Evolutionary conservation across 1,140 invertebrate species (phyloP), one percentile per base, ranked within the genome.

Genomic region (Caerostris darwini): DNA sequence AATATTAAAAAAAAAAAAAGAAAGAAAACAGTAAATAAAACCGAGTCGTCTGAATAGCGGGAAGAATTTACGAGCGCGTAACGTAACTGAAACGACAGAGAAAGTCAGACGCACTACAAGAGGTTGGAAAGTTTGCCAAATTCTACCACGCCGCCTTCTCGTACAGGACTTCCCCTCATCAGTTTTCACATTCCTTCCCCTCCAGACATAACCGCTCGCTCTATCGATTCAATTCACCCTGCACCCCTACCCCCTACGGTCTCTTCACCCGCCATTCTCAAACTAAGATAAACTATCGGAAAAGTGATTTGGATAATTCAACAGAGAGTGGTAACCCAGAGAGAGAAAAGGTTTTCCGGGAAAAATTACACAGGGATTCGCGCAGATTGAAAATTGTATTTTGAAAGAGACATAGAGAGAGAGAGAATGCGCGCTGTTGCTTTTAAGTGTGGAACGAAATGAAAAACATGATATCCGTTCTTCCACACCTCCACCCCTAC

Each of bases 231-330:
- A 34, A 34, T 34, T 34, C 34, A 34, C 34, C 34, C 34, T 34
- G 2, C 34, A 34, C 34, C 34, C 34, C 34, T 34, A 77, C 50
- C 71, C 71, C 6, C 34, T 4, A 34, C 71, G 2, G 10, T 12
- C 69, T 10, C 7, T 12, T 5, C 10, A 19, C 71, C 50, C 10
- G 3, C 50, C 12, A 88, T 88, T 88, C 86, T 88, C 56, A 88
- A 88, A 88, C 58, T 64, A 88, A 88, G 86, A 88, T 88, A 88
- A 88, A 88, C 86, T 88, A 88, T 88, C 86, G 86, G 86, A 88
- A 88, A 88, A 88, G 86, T 88, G 59, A 88, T 88, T 88, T 88
- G 86, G 86, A 88, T 88, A 88, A 77, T 77, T 77, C 71, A 77
- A 77, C 71, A 77, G 71, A 19, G 71, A 77, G 71, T 12, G 34